A percentile compares a stretch with the other conserved stretches of the same genome.
These are phyloP conservation scores for Clivina fossor DNA, from an alignment of 2,888 invertebrate species.

Conservation along the genomic window DNA sequence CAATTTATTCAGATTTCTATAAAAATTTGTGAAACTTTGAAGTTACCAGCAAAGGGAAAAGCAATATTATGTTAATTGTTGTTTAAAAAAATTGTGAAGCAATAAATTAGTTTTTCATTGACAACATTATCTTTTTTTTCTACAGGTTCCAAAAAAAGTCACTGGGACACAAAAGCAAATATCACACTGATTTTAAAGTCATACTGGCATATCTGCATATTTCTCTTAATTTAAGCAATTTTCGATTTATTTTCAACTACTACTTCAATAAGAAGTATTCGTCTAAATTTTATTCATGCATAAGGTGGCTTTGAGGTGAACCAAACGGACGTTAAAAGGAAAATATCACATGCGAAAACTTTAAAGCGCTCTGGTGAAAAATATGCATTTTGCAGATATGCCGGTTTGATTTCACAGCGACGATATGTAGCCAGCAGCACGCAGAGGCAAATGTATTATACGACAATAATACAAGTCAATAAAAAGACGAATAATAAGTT, in stretches of 20 bases:
- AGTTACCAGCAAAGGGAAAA: slow-evolving; percentile 9
- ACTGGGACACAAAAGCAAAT: slow-evolving; percentile 16
- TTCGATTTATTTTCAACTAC: slow-evolving; percentile 27
- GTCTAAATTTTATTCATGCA: slow-evolving; percentile 20
- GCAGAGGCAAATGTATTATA: no score
- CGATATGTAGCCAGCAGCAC: no score
- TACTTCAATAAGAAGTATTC: slow-evolving; percentile 29
- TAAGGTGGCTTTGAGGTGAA: slow-evolving; percentile 16
- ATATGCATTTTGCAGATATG: slow-evolving; percentile 14
- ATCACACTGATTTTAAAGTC: slow-evolving; percentile 14
- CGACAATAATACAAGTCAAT: no score
- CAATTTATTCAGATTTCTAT: slow-evolving; percentile 10
- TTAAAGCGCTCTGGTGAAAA: slow-evolving; percentile 17
- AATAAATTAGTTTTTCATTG: slow-evolving; percentile 5
- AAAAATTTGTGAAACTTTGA: slow-evolving; percentile 10
- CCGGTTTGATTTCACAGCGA: slow-evolving; percentile 19
- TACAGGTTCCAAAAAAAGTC: slow-evolving; percentile 16
- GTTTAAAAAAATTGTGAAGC: slow-evolving; percentile 7
- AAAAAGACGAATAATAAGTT: no score
- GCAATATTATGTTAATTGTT: slow-evolving; percentile 9
- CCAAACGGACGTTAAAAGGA: slow-evolving; percentile 14
- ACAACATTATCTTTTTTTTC: slow-evolving; percentile 7
- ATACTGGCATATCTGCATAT: slow-evolving; percentile 21
- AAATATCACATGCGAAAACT: slow-evolving; percentile 18
- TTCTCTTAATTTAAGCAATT: slow-evolving; percentile 30